phyloP scores from a whole-genome alignment of 2,888 invertebrate species.

The Andrena camellia region DNA sequence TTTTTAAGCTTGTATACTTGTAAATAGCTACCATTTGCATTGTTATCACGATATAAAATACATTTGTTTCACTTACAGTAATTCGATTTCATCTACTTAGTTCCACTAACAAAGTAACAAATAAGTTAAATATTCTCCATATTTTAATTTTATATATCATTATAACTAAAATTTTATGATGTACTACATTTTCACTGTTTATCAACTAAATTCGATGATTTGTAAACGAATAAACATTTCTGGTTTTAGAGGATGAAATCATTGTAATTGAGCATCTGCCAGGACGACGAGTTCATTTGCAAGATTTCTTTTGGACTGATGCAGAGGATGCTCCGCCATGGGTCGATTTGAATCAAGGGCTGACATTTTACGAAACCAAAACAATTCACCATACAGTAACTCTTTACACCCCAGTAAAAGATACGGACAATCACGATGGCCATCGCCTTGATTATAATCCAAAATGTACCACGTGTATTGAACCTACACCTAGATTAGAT shows the following conservation, averaged over 20 bases:
- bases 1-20: too few relatives aligned
- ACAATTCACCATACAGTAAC: slow-evolving; percentile 82
- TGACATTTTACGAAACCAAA: slow-evolving; percentile 81
- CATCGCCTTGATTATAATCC: slow-evolving; percentile 63
- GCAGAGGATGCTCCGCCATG: slow-evolving; percentile 92
- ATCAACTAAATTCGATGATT: neutral
- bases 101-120: too few relatives aligned
- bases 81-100: too few relatives aligned
- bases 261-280: slow-evolving; percentile 83
- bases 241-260: slow-evolving; percentile 81
- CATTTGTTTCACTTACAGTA: too few relatives aligned
- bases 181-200: neutral
- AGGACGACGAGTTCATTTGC: slow-evolving; percentile 86
- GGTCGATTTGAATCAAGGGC: slow-evolving; percentile 86
- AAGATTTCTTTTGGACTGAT: slow-evolving; percentile 96
- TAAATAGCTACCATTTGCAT: too few relatives aligned
- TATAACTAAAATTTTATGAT: too few relatives aligned
- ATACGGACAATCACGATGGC: slow-evolving; percentile 32
- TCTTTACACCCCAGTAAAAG: slow-evolving; percentile 77
- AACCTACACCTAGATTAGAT: slow-evolving; percentile 79
- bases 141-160: too few relatives aligned
- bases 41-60: too few relatives aligned
- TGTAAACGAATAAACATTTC: slow-evolving; percentile 6
- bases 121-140: too few relatives aligned
- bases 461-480: slow-evolving; percentile 79